Conservation (phyloP, 2,797 vertebrate species). For the Arrhamphus sclerolepis region DNA sequence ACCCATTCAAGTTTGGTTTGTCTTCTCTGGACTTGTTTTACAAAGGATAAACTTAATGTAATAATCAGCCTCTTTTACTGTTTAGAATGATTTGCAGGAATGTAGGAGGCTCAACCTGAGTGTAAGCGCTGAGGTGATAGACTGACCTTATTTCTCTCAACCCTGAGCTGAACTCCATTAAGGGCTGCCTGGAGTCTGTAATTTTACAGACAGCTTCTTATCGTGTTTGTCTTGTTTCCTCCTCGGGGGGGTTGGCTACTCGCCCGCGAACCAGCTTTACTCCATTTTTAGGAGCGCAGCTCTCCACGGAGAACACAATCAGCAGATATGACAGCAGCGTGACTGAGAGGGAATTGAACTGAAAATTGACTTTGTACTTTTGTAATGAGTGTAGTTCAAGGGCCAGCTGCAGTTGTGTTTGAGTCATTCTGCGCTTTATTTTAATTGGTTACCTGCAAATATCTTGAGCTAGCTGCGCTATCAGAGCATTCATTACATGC, state of each 20-base stretch:
- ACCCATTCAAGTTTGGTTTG: conserved; percentile 10
- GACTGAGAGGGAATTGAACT: conserved; percentile 30
- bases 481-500: conserved; percentile 16
- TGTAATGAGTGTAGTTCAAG: conserved; percentile 18
- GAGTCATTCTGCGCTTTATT: conserved; percentile 17
- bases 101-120: conserved; percentile 52
- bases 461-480: conserved; percentile 5
- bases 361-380: conserved; percentile 4
- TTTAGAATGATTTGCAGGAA: conserved; percentile 64
- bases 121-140: conserved; percentile 55
- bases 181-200: conserved; percentile 75
- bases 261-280: conserved; percentile 59
- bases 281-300: conserved; percentile 39
- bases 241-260: conserved; percentile 62
- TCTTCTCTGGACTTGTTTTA: conserved; percentile 13
- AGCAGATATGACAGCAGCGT: conserved; percentile 20
- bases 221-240: conserved; percentile 74
- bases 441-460: conserved; percentile 11
- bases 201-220: conserved; percentile 81
- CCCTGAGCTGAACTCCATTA: conserved; percentile 80
- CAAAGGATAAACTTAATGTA: conserved; percentile 33
- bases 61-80: conserved; percentile 53
- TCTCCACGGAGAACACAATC: conserved; percentile 24
- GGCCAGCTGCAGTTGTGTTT: conserved; percentile 9
- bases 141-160: conserved; percentile 76